Evolutionary conservation across 2,888 invertebrate genomes (phyloP).

Genomic region (Drosophila crucigera): DNA sequence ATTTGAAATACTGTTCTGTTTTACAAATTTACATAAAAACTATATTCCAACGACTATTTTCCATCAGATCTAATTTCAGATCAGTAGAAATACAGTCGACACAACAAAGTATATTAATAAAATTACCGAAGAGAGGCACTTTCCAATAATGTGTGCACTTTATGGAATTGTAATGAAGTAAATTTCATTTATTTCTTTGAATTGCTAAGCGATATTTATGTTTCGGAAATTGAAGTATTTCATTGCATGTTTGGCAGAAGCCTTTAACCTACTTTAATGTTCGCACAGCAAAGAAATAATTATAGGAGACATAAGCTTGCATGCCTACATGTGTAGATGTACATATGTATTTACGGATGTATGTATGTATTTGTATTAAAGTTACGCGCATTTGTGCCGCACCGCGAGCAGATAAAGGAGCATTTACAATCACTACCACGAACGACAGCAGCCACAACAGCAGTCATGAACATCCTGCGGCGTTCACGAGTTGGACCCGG

Average conservation of each 20-base stretch:
- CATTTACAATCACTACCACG: slow-evolving; percentile 60
- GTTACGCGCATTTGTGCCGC: slow-evolving; percentile 43
- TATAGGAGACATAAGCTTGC: slow-evolving; percentile 17
- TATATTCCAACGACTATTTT: neutral
- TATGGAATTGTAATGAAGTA: neutral
- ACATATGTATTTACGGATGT: neutral
- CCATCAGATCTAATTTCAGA: neutral
- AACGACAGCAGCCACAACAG: slow-evolving; percentile 63
- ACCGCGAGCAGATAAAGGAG: slow-evolving; percentile 57
- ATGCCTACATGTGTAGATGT: slow-evolving; percentile 14
- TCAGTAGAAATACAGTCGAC: neutral
- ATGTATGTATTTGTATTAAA: slow-evolving; percentile 32
- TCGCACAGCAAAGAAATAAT: slow-evolving; percentile 25
- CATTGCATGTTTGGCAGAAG: slow-evolving; percentile 7
- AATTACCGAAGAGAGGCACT: neutral
- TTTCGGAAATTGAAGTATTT: neutral
- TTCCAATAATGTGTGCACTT: neutral
- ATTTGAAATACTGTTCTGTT: neutral
- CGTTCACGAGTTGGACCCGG: slow-evolving; percentile 83
- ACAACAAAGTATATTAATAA: neutral
- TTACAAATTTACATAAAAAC: neutral
- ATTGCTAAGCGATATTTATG: neutral
- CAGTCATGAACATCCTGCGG: slow-evolving; percentile 81
- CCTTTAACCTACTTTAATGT: slow-evolving; percentile 28
- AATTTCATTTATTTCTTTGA: neutral